Evolutionary conservation across 2,888 invertebrate species (phyloP).

Genomic region (Euplagia quadripunctaria): DNA sequence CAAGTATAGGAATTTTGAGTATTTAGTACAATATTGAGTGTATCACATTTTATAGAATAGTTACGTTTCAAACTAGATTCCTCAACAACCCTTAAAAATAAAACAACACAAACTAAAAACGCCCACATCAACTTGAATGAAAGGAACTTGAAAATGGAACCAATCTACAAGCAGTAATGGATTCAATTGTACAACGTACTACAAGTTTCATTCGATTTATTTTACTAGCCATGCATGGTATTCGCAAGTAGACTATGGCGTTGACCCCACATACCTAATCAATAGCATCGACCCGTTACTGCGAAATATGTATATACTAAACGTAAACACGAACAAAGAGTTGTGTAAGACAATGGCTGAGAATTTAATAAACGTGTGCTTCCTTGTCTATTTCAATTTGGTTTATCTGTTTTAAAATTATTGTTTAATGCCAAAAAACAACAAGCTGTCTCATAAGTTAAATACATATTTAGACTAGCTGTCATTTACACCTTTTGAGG

Average conservation of each 20-base stretch:
- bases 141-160: slow-evolving; percentile 38
- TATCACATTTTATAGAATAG: not conserved
- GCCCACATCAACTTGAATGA: slow-evolving; percentile 7
- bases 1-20: not conserved
- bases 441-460: not conserved
- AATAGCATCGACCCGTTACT: slow-evolving; percentile 65
- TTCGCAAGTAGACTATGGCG: slow-evolving; percentile 62
- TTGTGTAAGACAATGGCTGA: not conserved
- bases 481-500: no score
- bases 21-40: not conserved
- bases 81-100: not conserved
- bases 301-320: slow-evolving; percentile 16
- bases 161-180: slow-evolving; percentile 37
- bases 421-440: not conserved
- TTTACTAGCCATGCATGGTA: slow-evolving; percentile 64
- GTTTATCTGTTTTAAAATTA: not conserved
- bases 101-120: slow-evolving; percentile 9
- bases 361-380: not conserved
- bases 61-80: not conserved
- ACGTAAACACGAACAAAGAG: not conserved
- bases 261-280: slow-evolving; percentile 68
- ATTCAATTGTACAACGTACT: slow-evolving; percentile 30
- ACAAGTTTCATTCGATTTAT: slow-evolving; percentile 61
- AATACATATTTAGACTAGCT: no score
- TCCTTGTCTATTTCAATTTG: not conserved